A percentile compares a stretch with the other conserved stretches of the same genome.
Conservation (phyloP, 2,888 invertebrate genomes). For the Blera fallax region DNA sequence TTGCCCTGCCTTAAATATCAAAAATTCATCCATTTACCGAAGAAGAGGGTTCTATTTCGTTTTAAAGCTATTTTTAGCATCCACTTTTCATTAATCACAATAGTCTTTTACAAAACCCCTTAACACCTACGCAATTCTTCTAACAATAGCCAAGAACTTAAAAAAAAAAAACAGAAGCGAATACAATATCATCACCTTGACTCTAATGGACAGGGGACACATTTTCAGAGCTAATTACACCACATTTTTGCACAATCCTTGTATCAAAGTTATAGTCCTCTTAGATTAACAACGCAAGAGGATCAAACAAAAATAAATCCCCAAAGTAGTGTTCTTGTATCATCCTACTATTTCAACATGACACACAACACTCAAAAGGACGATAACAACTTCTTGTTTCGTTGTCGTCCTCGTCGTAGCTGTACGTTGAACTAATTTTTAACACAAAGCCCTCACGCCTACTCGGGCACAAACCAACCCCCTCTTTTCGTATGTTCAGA, state of each 20-base stretch:
- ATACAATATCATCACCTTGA: neutral
- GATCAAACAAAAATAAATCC: conserved; percentile 24
- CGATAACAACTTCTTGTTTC: conserved; percentile 51
- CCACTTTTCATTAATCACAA: neutral
- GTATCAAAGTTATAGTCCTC: neutral
- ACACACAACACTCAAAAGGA: conserved; percentile 35
- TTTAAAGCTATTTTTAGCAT: neutral
- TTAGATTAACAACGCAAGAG: neutral
- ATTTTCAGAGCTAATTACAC: neutral
- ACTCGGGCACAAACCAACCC: conserved; percentile 47
- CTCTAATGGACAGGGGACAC: neutral
- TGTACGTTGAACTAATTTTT: conserved; percentile 56
- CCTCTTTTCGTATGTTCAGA: neutral
- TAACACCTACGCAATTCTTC: neutral
- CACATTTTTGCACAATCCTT: conserved; percentile 22
- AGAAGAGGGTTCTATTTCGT: neutral
- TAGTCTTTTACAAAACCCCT: neutral
- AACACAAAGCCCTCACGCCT: conserved; percentile 48
- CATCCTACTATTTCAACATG: conserved; percentile 3
- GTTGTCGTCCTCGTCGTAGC: conserved; percentile 30
- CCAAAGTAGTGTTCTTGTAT: conserved; percentile 20
- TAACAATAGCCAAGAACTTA: neutral
- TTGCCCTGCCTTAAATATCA: neutral
- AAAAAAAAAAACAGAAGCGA: neutral
- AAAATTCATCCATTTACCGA: neutral